Evolutionary conservation across 2,797 vertebrate species (phyloP).

Genomic region (Hybognathus amarus): DNA sequence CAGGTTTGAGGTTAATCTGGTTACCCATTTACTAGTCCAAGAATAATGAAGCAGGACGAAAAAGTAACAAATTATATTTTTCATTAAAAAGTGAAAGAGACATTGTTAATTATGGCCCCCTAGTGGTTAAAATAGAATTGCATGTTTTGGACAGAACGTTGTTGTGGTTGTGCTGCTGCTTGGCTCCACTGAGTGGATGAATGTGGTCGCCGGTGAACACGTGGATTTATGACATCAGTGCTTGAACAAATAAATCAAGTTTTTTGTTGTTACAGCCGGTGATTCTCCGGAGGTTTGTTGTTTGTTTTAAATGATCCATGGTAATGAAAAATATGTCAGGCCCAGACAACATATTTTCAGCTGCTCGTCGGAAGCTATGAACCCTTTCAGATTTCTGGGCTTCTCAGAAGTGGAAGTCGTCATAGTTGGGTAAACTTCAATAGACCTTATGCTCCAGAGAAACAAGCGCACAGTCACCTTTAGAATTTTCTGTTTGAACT

Average conservation of each 20-base stretch:
- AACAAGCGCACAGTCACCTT: too few species aligned
- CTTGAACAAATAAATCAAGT: background rate
- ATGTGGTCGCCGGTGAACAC: background rate
- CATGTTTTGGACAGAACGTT: background rate
- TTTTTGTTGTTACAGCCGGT: background rate
- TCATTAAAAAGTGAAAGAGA: background rate
- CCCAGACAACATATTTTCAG: too few species aligned
- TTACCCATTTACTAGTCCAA: constrained; percentile 21
- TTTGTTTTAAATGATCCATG: too few species aligned
- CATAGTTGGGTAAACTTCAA: too few species aligned
- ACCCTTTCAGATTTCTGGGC: too few species aligned
- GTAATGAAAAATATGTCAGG: too few species aligned
- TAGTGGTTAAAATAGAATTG: background rate
- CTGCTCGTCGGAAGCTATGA: too few species aligned
- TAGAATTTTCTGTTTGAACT: too few species aligned
- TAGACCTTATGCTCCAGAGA: too few species aligned
- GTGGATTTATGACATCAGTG: background rate
- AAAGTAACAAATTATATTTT: background rate
- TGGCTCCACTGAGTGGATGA: background rate
- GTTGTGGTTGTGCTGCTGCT: background rate
- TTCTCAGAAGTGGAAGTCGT: too few species aligned
- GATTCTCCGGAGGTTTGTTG: too few species aligned
- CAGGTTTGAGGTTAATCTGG: constrained; percentile 29
- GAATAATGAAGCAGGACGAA: constrained; percentile 17
- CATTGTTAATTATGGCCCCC: background rate